Evolutionary conservation across 2,113 vertebrate genomes (phyloP), one percentile per base, ranked within the genome.

Genomic region (Pandion haliaetus): DNA sequence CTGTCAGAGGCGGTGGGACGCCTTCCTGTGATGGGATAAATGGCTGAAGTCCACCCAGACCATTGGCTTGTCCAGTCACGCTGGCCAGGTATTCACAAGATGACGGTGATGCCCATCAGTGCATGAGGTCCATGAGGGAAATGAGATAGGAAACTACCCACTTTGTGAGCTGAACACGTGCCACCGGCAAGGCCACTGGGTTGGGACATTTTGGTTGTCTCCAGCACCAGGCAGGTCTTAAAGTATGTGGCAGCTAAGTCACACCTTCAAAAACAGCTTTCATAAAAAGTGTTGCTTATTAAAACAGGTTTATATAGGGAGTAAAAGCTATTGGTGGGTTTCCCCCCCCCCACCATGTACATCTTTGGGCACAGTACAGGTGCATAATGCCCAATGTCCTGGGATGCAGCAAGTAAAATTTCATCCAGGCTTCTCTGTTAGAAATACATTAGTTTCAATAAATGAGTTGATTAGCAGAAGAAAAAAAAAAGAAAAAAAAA

Each of bases 181-280:
- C 29, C 74, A 34, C 47, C 26, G 1, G 32, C 0, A 2, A 42
- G 38, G 47, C 17, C 1, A 0, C 38, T 32, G 36, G 57, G 6
- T 4, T 32, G 62, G 58, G 82, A 32, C 4, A 1, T 17, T 36
- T n/a, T 26, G 10, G 34, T 14, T 58, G 52, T 38, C 36, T 24
- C 34, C 2, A 4, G 45, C 36, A 47, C 3, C 17, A 29, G 28
- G 12, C 3, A 8, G 6, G 28, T 36, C 23, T 52, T 66, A 21
- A 79, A 36, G 17, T 58, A 45, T 0, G 0, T 23, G 36, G 34
- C 29, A 59, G 38, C 8, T 42, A 69, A 58, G 19, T 29, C 66
- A 73, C 1, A 3, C 20, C 14, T 49, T 40, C 5, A 79, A 28
- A 90, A 29, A 57, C 67, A 24, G 23, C 11, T 19, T 57, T 14